phyloP scores from a whole-genome alignment of 1,140 invertebrate species.

The Rhagoletis pomonella region DNA sequence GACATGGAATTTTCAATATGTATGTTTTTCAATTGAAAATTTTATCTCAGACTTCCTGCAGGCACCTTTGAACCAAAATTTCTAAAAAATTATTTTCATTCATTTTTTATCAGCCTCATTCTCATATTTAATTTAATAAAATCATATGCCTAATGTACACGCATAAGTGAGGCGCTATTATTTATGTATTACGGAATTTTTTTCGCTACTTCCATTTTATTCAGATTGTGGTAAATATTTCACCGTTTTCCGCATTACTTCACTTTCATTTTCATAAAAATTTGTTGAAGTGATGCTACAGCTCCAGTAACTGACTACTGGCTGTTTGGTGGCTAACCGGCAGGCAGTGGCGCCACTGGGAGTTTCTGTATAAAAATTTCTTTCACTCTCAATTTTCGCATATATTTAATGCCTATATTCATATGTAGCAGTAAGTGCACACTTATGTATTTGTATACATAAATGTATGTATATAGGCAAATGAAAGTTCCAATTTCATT shows the following conservation, averaged over 20 bases:
- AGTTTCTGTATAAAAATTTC: constrained; percentile 22
- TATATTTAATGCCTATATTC: neutral
- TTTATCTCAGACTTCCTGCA: too few species aligned
- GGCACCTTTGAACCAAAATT: too few species aligned
- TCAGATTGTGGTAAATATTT: neutral
- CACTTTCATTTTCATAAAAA: constrained; percentile 29
- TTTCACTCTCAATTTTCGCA: neutral
- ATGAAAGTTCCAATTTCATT: constrained; percentile 3
- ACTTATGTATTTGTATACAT: neutral
- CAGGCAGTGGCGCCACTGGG: constrained; percentile 9
- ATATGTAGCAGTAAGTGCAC: neutral
- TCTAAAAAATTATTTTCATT: too few species aligned
- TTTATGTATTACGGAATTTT: too few species aligned
- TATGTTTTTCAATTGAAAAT: too few species aligned
- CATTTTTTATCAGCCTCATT: too few species aligned
- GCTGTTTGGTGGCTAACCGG: neutral
- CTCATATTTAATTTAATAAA: too few species aligned
- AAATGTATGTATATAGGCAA: too few species aligned
- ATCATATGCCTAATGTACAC: neutral
- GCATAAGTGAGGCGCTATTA: neutral
- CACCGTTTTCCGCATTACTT: constrained; percentile 22
- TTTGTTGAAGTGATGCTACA: constrained; percentile 16
- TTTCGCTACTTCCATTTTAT: neutral
- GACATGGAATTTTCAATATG: too few species aligned
- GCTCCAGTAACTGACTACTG: neutral